phyloP scores from a whole-genome alignment of 92 coral and sea anemone genomes.

The Umimayanthus chanpuru region DNA sequence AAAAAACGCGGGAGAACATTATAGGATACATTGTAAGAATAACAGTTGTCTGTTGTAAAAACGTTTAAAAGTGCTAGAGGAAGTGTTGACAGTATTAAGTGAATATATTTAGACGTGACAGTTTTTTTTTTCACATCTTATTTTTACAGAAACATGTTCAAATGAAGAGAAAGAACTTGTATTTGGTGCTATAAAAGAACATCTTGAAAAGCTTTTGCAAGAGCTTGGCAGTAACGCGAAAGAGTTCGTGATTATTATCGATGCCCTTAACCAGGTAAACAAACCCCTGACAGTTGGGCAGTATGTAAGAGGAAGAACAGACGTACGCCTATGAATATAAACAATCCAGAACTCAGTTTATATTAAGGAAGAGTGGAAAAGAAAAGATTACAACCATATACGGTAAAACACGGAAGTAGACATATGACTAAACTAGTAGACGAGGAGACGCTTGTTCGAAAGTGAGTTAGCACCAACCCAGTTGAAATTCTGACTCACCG shows the following conservation, averaged over 20 bases:
- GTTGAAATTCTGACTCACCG: too few relatives aligned
- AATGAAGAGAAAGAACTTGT: constrained; percentile 47
- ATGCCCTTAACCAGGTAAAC: constrained; percentile 76
- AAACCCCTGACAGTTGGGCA: background rate
- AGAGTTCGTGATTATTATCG: constrained; percentile 65
- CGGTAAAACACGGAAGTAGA: too few relatives aligned
- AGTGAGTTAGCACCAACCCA: too few relatives aligned
- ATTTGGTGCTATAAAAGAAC: constrained; percentile 34
- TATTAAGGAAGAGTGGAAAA: too few relatives aligned
- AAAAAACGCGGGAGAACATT: background rate
- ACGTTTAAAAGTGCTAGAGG: background rate
- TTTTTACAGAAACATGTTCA: constrained; percentile 19
- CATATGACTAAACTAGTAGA: too few relatives aligned
- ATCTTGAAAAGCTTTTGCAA: constrained; percentile 48
- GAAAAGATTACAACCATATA: too few relatives aligned
- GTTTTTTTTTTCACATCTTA: background rate
- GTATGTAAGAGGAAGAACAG: background rate
- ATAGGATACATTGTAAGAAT: background rate
- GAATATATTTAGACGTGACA: background rate
- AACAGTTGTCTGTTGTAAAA: background rate
- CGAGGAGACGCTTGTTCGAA: too few relatives aligned
- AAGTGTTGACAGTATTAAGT: background rate
- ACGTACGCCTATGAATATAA: background rate
- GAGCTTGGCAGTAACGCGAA: constrained; percentile 62
- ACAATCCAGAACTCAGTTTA: background rate